Percentiles rank a stretch among this genome's conserved stretches.
These are phyloP conservation scores for Sphenodon punctatus DNA, from an alignment of 2,797 vertebrate genomes.

Conservation along the genomic window DNA sequence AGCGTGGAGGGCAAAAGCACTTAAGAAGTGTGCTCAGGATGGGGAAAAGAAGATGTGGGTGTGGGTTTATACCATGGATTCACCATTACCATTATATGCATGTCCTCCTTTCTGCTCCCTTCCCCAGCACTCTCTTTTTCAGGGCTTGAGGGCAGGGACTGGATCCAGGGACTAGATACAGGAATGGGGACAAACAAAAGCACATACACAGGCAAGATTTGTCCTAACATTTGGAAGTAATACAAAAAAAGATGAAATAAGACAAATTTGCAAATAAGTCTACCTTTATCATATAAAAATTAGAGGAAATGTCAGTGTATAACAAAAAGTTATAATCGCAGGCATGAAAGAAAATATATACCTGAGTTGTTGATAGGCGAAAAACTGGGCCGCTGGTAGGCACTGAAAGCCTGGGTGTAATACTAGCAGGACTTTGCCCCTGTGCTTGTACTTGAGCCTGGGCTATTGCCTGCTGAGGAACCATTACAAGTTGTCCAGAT, in stretches of 20 bases:
- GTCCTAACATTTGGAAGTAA: too few relatives aligned
- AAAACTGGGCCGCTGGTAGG: conserved; percentile 82
- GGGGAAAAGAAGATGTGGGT: too few relatives aligned
- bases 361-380: conserved; percentile 84
- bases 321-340: neutral
- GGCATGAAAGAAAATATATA: conserved; percentile 40
- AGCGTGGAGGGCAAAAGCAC: too few relatives aligned
- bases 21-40: too few relatives aligned
- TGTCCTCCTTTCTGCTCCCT: too few relatives aligned
- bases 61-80: too few relatives aligned
- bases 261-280: neutral
- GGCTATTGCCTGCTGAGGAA: conserved; percentile 87
- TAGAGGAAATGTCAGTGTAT: accelerated
- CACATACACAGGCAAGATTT: too few relatives aligned
- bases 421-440: conserved; percentile 73
- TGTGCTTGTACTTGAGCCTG: conserved; percentile 78
- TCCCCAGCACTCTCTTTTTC: too few relatives aligned
- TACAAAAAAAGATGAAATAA: neutral
- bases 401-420: conserved; percentile 81
- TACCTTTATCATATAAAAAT: neutral
- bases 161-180: too few relatives aligned
- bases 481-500: conserved; percentile 87
- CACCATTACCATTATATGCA: too few relatives aligned
- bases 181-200: too few relatives aligned
- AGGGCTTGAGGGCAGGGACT: too few relatives aligned